Evolutionary conservation across 2,113 vertebrate species (phyloP).

Genomic region (Grammomys surdaster): DNA sequence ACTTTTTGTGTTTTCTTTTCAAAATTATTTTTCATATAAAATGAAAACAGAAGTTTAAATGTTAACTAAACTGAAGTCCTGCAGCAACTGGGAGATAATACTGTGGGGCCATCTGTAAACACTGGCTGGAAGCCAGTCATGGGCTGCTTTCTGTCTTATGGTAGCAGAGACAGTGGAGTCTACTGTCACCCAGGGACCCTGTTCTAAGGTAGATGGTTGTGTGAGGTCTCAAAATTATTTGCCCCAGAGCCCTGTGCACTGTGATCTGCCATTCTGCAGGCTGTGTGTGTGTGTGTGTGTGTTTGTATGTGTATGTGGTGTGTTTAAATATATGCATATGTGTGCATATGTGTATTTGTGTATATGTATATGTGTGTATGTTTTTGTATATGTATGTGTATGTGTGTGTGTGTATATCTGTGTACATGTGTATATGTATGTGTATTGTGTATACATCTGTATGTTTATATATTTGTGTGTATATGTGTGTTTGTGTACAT

Average conservation of each 20-base stretch:
- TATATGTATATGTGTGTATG: neutral
- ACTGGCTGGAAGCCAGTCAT: neutral
- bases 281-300: neutral
- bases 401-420: neutral
- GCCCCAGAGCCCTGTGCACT: neutral
- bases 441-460: neutral
- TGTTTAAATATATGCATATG: neutral
- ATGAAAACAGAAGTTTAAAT: slow-evolving; percentile 34
- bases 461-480: neutral
- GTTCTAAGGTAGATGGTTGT: neutral
- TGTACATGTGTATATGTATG: neutral
- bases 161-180: neutral
- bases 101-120: neutral
- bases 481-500: neutral
- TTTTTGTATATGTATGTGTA: neutral
- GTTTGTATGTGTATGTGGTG: neutral
- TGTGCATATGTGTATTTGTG: neutral
- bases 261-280: neutral
- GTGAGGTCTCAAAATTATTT: neutral
- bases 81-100: neutral
- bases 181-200: neutral
- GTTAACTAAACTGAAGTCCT: slow-evolving; percentile 21
- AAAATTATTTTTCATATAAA: slow-evolving; percentile 18
- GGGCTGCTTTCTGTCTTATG: neutral
- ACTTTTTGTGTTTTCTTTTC: neutral